A percentile compares a stretch with the other conserved stretches of the same genome.
These are phyloP conservation scores for Hypercompe scribonia DNA, from an alignment of 2,888 invertebrate species.

Conservation along the genomic window DNA sequence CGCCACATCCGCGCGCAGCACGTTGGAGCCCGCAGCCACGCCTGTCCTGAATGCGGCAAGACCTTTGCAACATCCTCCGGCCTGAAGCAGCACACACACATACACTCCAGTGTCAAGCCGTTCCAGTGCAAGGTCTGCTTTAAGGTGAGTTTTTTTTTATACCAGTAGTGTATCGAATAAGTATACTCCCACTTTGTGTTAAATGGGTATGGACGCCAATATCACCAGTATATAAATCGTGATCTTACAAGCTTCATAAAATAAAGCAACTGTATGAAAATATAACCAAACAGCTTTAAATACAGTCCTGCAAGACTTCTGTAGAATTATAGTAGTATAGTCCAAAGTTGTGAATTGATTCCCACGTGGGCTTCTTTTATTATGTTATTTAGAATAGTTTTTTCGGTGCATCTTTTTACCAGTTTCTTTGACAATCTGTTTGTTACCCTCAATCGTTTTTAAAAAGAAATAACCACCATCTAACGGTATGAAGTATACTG, in stretches of 20 bases:
- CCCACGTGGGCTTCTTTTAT: neutral
- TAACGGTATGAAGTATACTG: no score
- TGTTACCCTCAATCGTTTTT: neutral
- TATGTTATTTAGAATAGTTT: neutral
- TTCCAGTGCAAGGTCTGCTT: slow-evolving; percentile 98
- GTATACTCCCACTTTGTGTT: neutral
- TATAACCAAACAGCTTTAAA: neutral
- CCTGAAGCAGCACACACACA: slow-evolving; percentile 99
- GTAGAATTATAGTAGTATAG: neutral
- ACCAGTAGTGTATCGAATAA: neutral
- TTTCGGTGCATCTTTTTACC: no score
- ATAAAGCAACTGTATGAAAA: neutral
- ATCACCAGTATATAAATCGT: neutral
- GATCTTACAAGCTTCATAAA: neutral
- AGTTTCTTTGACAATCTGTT: neutral
- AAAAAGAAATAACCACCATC: neutral
- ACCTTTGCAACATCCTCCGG: slow-evolving; percentile 99
- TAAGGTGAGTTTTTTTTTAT: slow-evolving; percentile 87
- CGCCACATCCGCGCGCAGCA: slow-evolving; percentile 98
- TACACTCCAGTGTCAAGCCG: slow-evolving; percentile 99
- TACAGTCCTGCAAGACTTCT: neutral
- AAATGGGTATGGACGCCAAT: no score
- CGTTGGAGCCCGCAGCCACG: slow-evolving; percentile 98
- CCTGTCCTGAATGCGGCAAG: slow-evolving; percentile 99
- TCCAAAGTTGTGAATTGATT: neutral